Evolutionary conservation across 2,797 vertebrate species (phyloP).

Genomic region (Alca torda): DNA sequence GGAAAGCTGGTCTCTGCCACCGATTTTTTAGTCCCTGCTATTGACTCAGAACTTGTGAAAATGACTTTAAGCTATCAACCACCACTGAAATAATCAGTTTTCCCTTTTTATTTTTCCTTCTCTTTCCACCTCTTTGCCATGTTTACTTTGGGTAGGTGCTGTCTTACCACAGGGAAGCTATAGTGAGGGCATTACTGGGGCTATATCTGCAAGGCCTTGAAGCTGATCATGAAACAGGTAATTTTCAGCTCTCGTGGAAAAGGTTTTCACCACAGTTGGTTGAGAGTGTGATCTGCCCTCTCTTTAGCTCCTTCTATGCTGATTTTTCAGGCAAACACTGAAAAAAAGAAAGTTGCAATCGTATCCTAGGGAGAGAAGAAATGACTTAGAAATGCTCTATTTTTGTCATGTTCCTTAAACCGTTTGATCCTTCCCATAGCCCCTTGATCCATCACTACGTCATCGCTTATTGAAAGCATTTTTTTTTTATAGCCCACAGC

Average conservation of each 20-base stretch:
- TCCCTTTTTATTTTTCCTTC: not conserved
- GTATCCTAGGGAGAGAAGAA: not conserved
- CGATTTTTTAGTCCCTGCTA: not conserved
- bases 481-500: not conserved
- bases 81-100: not conserved
- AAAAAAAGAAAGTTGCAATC: not conserved
- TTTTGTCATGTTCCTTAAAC: slow-evolving; percentile 32
- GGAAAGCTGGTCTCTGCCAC: not conserved
- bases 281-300: not conserved
- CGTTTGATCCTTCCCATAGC: slow-evolving; percentile 37
- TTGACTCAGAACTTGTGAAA: not conserved
- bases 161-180: not conserved
- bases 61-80: not conserved
- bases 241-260: not conserved
- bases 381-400: slow-evolving; percentile 7
- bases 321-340: not conserved
- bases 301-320: not conserved
- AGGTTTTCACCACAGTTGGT: not conserved
- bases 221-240: not conserved
- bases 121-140: not conserved
- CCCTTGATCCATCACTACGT: slow-evolving; percentile 28
- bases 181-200: not conserved
- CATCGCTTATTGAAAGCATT: not conserved
- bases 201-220: not conserved
- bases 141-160: not conserved